A percentile compares a stretch with the other conserved stretches of the same genome.
Evolutionary conservation across 2,113 vertebrate species (phyloP).

Genomic region (Pelusios castaneus): DNA sequence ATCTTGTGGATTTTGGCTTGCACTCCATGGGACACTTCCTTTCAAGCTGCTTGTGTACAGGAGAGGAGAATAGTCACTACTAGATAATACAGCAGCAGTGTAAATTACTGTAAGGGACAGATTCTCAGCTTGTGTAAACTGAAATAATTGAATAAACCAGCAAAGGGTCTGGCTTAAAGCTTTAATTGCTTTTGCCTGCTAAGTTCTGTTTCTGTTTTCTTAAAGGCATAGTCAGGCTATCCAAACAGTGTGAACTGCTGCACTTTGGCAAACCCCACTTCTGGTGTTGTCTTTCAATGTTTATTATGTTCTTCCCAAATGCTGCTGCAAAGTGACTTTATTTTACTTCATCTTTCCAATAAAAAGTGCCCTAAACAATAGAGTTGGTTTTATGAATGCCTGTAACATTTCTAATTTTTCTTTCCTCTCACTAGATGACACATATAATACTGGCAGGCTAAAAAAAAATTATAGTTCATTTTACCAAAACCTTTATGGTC

Average conservation of each 20-base stretch:
- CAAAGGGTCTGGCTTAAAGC: conserved; percentile 18
- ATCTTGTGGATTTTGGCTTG: conserved; percentile 61
- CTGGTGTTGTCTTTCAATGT: background rate
- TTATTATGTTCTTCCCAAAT: background rate
- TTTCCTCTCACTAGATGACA: background rate
- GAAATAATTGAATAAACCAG: conserved; percentile 24
- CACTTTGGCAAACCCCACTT: conserved; percentile 15
- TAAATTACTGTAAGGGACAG: conserved; percentile 25
- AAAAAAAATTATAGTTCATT: conserved; percentile 16
- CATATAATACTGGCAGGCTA: background rate
- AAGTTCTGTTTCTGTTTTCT: conserved; percentile 44
- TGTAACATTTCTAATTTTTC: background rate
- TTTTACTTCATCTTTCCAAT: conserved; percentile 10
- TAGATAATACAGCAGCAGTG: conserved; percentile 42
- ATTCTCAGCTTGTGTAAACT: conserved; percentile 34
- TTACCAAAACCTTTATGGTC: background rate
- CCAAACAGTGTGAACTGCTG: conserved; percentile 7
- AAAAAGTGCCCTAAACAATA: conserved; percentile 10
- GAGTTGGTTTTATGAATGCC: background rate
- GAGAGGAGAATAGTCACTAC: conserved; percentile 41
- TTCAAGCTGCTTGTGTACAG: conserved; percentile 11
- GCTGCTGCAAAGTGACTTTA: background rate
- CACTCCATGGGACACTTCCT: conserved; percentile 66
- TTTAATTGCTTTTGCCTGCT: conserved; percentile 47
- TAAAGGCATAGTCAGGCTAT: background rate